Evolutionary conservation across 2,113 vertebrate species (phyloP).

Genomic region (Hymenochirus boettgeri): DNA sequence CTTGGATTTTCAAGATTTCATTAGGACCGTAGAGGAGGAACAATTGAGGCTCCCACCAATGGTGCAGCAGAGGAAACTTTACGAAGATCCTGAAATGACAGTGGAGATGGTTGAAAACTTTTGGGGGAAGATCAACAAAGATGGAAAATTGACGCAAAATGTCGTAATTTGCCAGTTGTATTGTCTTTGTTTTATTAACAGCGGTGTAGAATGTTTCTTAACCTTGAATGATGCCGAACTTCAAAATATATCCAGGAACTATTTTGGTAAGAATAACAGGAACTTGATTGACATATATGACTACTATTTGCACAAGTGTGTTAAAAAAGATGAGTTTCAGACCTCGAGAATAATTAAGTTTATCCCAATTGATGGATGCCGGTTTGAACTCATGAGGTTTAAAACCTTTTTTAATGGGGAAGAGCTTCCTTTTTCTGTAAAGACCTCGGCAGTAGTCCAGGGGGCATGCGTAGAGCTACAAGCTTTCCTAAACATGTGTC

Average conservation of each 20-base stretch:
- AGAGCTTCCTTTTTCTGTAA: conserved; percentile 82
- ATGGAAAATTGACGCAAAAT: conserved; percentile 70
- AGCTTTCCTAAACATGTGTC: conserved; percentile 82
- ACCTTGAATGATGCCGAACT: conserved; percentile 84
- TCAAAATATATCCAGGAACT: conserved; percentile 65
- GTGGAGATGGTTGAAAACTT: conserved; percentile 86
- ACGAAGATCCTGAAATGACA: conserved; percentile 86
- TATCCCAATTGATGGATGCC: conserved; percentile 74
- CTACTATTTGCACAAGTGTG: conserved; percentile 78
- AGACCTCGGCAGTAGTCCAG: conserved; percentile 81
- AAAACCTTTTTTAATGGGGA: conserved; percentile 62
- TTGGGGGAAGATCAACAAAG: conserved; percentile 79
- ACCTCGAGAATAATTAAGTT: conserved; percentile 79
- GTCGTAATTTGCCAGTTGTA: conserved; percentile 75
- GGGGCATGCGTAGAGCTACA: conserved; percentile 90
- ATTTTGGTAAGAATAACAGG: conserved; percentile 67
- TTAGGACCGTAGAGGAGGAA: conserved; percentile 80
- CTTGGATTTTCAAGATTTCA: conserved; percentile 77
- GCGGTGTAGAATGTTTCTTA: conserved; percentile 77
- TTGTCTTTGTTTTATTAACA: conserved; percentile 85
- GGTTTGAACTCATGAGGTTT: conserved; percentile 88
- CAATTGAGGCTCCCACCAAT: conserved; percentile 68
- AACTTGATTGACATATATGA: conserved; percentile 78
- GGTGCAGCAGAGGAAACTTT: conserved; percentile 68
- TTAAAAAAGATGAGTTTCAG: conserved; percentile 72